Evolutionary conservation across 2,113 vertebrate genomes (phyloP).

Genomic region (Eretmochelys imbricata): DNA sequence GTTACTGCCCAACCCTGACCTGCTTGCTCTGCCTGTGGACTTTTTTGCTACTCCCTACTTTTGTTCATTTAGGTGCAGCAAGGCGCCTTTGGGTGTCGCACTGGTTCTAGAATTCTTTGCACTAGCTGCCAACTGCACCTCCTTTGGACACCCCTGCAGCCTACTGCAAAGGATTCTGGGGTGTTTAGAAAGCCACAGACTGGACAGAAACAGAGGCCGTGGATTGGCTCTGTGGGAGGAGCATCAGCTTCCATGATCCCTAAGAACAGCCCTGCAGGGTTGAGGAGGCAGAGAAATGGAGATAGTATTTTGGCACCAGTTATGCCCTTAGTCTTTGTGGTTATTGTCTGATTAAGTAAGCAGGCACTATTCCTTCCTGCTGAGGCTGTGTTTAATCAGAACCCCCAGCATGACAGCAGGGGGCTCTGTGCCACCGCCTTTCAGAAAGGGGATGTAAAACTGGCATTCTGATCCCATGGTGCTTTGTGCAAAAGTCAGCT

Average conservation of each 20-base stretch:
- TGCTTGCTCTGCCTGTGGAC: not conserved
- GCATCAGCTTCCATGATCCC: not conserved
- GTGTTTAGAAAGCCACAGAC: not conserved
- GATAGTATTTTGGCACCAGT: not conserved
- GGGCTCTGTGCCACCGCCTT: not conserved
- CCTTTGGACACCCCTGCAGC: not conserved
- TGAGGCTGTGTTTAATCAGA: not conserved
- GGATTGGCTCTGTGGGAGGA: not conserved
- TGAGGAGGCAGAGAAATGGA: not conserved
- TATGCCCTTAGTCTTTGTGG: not conserved
- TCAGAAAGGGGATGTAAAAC: not conserved
- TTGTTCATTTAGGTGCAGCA: no score
- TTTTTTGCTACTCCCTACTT: not conserved
- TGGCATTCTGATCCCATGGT: not conserved
- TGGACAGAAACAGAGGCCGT: not conserved
- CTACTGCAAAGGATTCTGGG: not conserved
- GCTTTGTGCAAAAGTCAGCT: not conserved
- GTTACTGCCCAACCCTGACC: not conserved
- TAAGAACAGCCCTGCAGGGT: not conserved
- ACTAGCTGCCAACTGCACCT: not conserved
- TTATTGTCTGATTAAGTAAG: not conserved
- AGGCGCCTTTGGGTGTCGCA: not conserved
- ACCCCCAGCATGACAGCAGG: not conserved
- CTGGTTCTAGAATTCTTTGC: not conserved
- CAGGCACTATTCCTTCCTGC: not conserved